phyloP scores from a whole-genome alignment of 2,797 vertebrate species.

The Phoxinus dragarum region DNA sequence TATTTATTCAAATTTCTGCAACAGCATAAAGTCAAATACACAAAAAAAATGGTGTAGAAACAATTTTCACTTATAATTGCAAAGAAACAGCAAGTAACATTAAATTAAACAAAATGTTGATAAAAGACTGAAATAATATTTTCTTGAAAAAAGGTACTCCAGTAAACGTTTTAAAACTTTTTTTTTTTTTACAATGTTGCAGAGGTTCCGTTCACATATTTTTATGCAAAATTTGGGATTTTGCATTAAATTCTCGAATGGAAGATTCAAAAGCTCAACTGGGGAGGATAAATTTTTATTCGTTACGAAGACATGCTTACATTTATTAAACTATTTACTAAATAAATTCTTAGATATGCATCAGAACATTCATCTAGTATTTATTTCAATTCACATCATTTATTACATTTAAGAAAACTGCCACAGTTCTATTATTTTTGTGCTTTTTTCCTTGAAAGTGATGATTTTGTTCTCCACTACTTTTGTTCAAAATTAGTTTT shows the following conservation, averaged over 20 bases:
- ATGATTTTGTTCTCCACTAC: background rate
- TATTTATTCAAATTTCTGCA: background rate
- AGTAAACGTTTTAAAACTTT: background rate
- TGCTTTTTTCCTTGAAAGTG: background rate
- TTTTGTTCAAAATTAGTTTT: background rate
- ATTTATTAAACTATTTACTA: background rate
- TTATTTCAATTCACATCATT: background rate
- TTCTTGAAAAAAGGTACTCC: background rate
- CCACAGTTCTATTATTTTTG: background rate
- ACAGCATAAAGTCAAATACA: background rate
- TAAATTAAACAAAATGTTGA: too few species aligned
- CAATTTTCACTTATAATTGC: background rate
- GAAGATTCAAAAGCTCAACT: background rate
- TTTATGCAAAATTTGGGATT: background rate
- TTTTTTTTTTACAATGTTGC: too few species aligned
- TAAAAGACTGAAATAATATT: background rate
- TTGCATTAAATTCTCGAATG: background rate
- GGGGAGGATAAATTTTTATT: background rate
- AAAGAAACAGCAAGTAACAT: too few species aligned
- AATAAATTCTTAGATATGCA: background rate
- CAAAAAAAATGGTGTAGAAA: too few species aligned
- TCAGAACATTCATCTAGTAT: background rate
- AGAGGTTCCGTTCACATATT: background rate
- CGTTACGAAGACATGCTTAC: background rate
- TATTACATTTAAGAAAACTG: background rate